Percentiles rank a stretch among this genome's conserved stretches.
These are phyloP conservation scores for Ciconia nigra DNA, from an alignment of 2,797 vertebrate species.

Conservation along the genomic window DNA sequence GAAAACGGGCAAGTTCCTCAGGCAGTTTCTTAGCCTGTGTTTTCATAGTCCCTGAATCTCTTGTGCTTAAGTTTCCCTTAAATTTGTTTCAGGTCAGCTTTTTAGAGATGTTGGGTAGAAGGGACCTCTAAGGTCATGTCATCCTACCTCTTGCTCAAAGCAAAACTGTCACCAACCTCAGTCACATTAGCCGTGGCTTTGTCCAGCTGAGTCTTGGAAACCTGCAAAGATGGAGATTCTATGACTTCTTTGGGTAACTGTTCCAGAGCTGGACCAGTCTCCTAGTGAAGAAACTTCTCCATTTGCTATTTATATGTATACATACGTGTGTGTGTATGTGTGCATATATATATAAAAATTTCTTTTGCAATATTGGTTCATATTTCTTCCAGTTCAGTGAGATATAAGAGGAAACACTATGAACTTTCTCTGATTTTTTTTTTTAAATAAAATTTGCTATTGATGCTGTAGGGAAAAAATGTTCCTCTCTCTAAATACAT, in stretches of 20 bases:
- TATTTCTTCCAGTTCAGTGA: not conserved
- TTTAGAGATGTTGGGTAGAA: not conserved
- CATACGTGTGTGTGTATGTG: fast-evolving
- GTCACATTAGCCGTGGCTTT: not conserved
- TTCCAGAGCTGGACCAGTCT: not conserved
- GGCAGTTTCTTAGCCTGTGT: not conserved
- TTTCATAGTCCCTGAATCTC: not conserved
- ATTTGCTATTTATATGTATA: not conserved
- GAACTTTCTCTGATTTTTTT: not conserved
- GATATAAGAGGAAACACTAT: not conserved
- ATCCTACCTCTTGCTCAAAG: not conserved
- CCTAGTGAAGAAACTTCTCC: not conserved
- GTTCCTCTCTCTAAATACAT: not conserved
- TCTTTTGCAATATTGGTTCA: not conserved
- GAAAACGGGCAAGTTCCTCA: not conserved
- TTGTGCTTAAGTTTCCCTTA: not conserved
- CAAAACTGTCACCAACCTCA: not conserved
- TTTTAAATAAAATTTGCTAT: not conserved
- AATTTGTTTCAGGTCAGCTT: not conserved
- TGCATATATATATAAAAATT: not conserved
- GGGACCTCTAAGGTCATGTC: not conserved
- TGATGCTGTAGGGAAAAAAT: not conserved
- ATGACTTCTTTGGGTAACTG: not conserved
- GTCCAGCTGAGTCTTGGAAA: not conserved
- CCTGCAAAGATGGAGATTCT: not conserved